Percentiles rank a stretch among this genome's conserved stretches.
phyloP scores from a whole-genome alignment of 2,797 vertebrate species.

The Semotilus atromaculatus region DNA sequence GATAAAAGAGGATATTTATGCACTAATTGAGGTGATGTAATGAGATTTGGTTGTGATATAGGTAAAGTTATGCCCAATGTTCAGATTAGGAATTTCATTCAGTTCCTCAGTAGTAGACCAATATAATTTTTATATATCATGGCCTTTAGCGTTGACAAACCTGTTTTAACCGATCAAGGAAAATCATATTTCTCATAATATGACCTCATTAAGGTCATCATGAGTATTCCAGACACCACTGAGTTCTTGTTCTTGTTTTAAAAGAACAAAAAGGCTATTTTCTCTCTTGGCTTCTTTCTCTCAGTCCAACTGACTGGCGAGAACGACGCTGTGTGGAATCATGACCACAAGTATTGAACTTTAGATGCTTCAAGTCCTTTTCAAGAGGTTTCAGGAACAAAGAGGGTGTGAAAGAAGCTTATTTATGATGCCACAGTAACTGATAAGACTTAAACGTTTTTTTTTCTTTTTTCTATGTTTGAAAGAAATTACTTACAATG shows the following conservation, averaged over 20 bases:
- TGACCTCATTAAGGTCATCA: not conserved
- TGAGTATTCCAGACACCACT: not conserved
- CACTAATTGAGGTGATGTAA: not conserved
- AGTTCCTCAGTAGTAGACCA: not conserved
- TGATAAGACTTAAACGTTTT: not conserved
- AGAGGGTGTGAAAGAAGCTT: not conserved
- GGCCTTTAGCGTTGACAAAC: not conserved
- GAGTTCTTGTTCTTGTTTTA: not conserved
- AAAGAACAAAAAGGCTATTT: not conserved
- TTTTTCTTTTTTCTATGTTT: not conserved
- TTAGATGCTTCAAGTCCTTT: not conserved
- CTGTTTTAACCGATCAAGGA: constrained; percentile 14
- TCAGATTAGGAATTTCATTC: not conserved
- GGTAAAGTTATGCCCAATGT: not conserved
- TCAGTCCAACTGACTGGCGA: not conserved
- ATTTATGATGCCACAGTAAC: not conserved
- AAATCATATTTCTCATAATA: not conserved
- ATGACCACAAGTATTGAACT: constrained; percentile 16
- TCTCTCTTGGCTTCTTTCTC: not conserved
- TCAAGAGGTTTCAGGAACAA: constrained; percentile 32
- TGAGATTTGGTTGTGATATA: not conserved
- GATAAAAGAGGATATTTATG: not conserved
- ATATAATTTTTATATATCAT: not conserved
- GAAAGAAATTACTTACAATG: not conserved
- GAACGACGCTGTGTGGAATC: not conserved